A percentile compares a stretch with the other conserved stretches of the same genome.
Evolutionary conservation across 2,888 invertebrate genomes (phyloP).

Genomic region (Hemaris fuciformis): DNA sequence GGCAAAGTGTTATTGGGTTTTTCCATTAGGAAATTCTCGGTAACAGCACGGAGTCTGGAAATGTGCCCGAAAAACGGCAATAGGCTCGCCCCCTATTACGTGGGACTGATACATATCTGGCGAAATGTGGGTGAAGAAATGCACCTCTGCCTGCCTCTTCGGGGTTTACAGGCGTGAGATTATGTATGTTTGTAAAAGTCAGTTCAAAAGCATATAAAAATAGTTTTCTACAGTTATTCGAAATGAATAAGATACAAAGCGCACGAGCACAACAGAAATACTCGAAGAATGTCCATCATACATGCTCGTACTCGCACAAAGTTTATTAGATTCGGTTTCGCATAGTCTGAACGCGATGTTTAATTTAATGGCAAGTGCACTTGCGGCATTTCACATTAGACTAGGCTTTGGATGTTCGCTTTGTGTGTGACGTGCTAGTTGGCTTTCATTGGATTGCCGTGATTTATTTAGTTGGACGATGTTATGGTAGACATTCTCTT

Average conservation of each 20-base stretch:
- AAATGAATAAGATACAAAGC: background rate
- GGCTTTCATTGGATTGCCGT: slow-evolving; percentile 17
- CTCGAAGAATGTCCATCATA: background rate
- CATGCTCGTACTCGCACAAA: background rate
- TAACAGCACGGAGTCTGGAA: too few relatives aligned
- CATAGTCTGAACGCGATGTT: slow-evolving; percentile 4
- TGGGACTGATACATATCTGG: too few relatives aligned
- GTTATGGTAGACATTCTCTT: background rate
- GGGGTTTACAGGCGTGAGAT: too few relatives aligned
- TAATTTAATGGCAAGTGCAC: slow-evolving; percentile 28
- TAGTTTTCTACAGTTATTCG: background rate
- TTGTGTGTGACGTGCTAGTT: slow-evolving; percentile 17
- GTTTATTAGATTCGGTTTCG: background rate
- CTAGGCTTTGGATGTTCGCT: slow-evolving; percentile 20
- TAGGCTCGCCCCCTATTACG: too few relatives aligned
- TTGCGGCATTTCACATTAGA: slow-evolving; percentile 19
- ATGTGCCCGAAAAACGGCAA: too few relatives aligned
- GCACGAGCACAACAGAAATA: background rate
- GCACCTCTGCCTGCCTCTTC: too few relatives aligned
- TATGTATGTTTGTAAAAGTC: too few relatives aligned
- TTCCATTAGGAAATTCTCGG: too few relatives aligned
- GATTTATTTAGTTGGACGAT: slow-evolving; percentile 9
- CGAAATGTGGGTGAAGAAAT: too few relatives aligned
- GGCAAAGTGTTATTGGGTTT: too few relatives aligned
- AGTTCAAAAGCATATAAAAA: background rate